A percentile compares a stretch with the other conserved stretches of the same genome.
Conservation (phyloP, 2,797 vertebrate genomes). For the Tragopan temminckii region DNA sequence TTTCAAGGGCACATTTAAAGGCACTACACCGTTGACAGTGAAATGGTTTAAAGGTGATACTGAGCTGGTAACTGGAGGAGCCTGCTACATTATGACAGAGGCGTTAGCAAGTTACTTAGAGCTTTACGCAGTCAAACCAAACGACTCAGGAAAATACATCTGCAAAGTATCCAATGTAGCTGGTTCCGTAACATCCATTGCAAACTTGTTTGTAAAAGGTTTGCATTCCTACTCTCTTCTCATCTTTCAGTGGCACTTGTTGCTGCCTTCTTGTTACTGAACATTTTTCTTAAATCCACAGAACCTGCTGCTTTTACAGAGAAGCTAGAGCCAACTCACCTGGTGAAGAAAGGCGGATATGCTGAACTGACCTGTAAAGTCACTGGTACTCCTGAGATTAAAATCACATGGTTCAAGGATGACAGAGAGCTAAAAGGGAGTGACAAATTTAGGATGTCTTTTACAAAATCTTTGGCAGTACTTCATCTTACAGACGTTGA, state of each 20-base stretch:
- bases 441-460: conserved; percentile 84
- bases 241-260: conserved; percentile 35
- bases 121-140: conserved; percentile 91
- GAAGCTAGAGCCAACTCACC: conserved; percentile 89
- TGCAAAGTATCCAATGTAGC: conserved; percentile 95
- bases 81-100: conserved; percentile 95
- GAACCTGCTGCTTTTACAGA: conserved; percentile 90
- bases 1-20: conserved; percentile 90
- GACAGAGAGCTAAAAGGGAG: conserved; percentile 89
- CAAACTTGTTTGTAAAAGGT: conserved; percentile 97
- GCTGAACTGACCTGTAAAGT: conserved; percentile 90
- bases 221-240: conserved; percentile 77
- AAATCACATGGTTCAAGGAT: conserved; percentile 93
- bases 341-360: conserved; percentile 87
- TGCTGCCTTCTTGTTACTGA: conserved; percentile 57
- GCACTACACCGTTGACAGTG: conserved; percentile 90
- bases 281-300: conserved; percentile 80
- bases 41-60: conserved; percentile 94
- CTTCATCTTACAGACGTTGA: conserved; percentile 84
- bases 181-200: conserved; percentile 89
- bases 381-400: conserved; percentile 91
- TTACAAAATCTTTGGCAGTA: conserved; percentile 83
- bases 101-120: conserved; percentile 91
- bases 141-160: conserved; percentile 91
- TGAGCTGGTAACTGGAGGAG: conserved; percentile 90